Percentiles rank a stretch among this genome's conserved stretches.
Conservation (phyloP, 2,113 vertebrate genomes). For the Hemiscyllium ocellatum region DNA sequence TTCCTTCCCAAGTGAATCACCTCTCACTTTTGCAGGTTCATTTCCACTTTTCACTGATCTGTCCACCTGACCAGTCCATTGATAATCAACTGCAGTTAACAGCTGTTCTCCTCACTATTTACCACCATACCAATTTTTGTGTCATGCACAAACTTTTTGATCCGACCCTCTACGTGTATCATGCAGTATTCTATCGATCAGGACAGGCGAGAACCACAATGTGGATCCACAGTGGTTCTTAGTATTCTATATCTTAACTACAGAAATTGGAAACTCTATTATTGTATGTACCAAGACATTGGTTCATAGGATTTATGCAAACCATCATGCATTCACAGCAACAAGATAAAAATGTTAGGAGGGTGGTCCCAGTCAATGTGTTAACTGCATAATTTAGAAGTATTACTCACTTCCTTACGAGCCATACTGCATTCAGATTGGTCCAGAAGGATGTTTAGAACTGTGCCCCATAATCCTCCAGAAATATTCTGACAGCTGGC, state of each 20-base stretch:
- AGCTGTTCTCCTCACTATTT: too few relatives aligned
- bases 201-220: neutral
- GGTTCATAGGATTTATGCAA: neutral
- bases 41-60: too few relatives aligned
- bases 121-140: too few relatives aligned
- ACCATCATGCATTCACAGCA: too few relatives aligned
- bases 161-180: too few relatives aligned
- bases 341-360: neutral
- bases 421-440: slow-evolving; percentile 87
- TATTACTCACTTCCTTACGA: slow-evolving; percentile 76
- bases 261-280: neutral
- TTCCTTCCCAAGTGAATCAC: too few relatives aligned
- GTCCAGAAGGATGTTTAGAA: slow-evolving; percentile 87
- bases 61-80: too few relatives aligned
- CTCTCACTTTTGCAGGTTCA: too few relatives aligned
- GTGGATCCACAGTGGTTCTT: neutral
- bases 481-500: slow-evolving; percentile 94
- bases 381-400: neutral
- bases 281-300: neutral
- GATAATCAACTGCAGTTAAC: too few relatives aligned
- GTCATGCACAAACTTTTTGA: too few relatives aligned
- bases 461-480: slow-evolving; percentile 88
- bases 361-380: neutral
- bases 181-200: neutral
- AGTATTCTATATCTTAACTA: neutral